Base-by-base conservation (phyloP, 2,113 vertebrate species). In the Paraplagusia blochii region DNA sequence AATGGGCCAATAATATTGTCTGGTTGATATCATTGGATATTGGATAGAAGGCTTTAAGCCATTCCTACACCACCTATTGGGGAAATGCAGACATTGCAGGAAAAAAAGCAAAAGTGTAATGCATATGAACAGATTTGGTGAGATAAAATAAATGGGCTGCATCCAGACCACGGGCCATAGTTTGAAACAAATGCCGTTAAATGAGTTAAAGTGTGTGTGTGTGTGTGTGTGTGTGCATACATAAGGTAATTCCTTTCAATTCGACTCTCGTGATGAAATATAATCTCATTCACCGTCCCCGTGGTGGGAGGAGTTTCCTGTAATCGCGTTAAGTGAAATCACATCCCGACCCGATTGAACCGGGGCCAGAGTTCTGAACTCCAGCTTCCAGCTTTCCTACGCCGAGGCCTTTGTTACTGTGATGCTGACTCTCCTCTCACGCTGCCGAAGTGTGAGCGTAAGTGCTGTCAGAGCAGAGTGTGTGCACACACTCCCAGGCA, bases 351-450 rank as follows among this genome's bases (percentile, higher is more conserved):
- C 51, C 35, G 47, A 69, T 71, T 65, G 60, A 71, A 58, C 48
- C 17, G 7, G 22, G 52, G 36, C 72, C 63, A 19, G 43, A 63
- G 56, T 58, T 70, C 58, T 58, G 50, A 76, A 67, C 69, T 66
- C 63, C 56, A 58, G 14, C 69, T 36, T 2, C 22, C 48, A 71
- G 77, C 76, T 66, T 60, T 61, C 71, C 69, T 18, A 43, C 79
- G 83, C 82, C 63, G 82, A 87, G 83, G 79, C 70, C 64, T 53
- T 50, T 65, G 67, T 82, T 79, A 67, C 15, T 58, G 58, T 53
- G 13, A 40, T 50, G 34, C 61, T 6, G 55, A 77, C 60, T 76
- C 80, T 82, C 75, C 77, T 80, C 69, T 76, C 11, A 18, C 16
- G 63, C 58, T 40, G 35, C 48, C 13, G 0, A 61, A 82, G 46